Evolutionary conservation across 1,140 invertebrate species (phyloP), one percentile per base, ranked within the genome.

Genomic region (Ostrea edulis): DNA sequence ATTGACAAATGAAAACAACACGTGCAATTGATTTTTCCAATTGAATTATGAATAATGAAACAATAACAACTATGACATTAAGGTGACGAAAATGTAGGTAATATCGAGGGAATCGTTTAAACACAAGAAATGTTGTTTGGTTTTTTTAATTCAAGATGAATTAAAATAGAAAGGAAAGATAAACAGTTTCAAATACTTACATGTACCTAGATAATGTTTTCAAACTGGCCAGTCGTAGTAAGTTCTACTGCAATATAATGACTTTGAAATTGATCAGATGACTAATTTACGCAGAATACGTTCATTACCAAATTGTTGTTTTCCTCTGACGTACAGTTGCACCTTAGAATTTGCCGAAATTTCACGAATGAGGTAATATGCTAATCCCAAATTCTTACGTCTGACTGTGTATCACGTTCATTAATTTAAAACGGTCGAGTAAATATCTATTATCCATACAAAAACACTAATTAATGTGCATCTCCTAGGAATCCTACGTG

Each of bases 291-390:
- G 68, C 68, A 77, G 29, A 29, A 9, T 77, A 77, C 68, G 68
- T 35, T 14, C 25, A 77, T 77, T 77, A 77, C 68, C 68, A 29
- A 25, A 14, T 77, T 77, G 68, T 77, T 77, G 17, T 77, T 77
- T 77, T 77, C 68, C 68, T 25, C 68, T 77, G 22, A 77, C 68
- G 68, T 25, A 14, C 25, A 29, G 68, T 77, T 77, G 68, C 68
- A 77, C 68, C 68, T 77, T 77, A 29, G 22, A 35, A 25, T 77
- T 35, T 17, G 68, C 22, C 68, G 7, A 77, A 77, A 77, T 77
- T 77, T 77, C 68, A 77, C 68, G 68, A 77, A 77, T 77, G 68
- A 77, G 68, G 25, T 77, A 25, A 29, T 77, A 77, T 77, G 68
- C 68, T 77, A 44, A 77, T 77, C 68, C 68, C 25, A 77, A 77